phyloP scores from a whole-genome alignment of 2,888 invertebrate genomes.

The Carcina quercana region DNA sequence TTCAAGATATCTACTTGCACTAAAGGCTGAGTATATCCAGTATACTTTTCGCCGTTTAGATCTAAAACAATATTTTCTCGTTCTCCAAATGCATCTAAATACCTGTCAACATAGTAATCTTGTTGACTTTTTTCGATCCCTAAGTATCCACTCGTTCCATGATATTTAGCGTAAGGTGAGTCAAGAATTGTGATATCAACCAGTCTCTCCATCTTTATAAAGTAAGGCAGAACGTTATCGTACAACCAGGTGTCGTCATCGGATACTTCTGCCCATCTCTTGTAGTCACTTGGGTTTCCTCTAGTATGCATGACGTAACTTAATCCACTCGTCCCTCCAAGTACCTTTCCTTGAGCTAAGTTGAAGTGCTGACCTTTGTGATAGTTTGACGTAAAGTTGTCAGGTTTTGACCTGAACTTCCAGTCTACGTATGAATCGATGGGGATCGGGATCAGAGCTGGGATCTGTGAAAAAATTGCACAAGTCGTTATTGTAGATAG shows the following conservation, averaged over 20 bases:
- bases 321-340: constrained; percentile 87
- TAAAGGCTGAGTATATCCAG: too few species aligned
- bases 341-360: constrained; percentile 87
- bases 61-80: too few species aligned
- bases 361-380: constrained; percentile 82
- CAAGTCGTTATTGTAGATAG: too few species aligned
- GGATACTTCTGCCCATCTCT: constrained; percentile 81
- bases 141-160: constrained; percentile 72
- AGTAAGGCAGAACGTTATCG: constrained; percentile 82
- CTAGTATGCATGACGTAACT: constrained; percentile 89
- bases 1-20: too few species aligned
- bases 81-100: too few species aligned
- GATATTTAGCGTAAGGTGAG: constrained; percentile 65
- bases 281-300: constrained; percentile 82
- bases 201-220: constrained; percentile 86
- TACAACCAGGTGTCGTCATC: constrained; percentile 85
- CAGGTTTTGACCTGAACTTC: constrained; percentile 86
- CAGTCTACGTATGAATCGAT: constrained; percentile 85
- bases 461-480: too few species aligned
- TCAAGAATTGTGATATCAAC: constrained; percentile 76
- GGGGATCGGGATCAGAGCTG: too few species aligned
- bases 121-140: too few species aligned
- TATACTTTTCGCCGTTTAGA: too few species aligned
- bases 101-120: too few species aligned
- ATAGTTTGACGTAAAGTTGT: constrained; percentile 83